Base-by-base conservation (phyloP, 2,113 vertebrate genomes). In the Peromyscus polionotus region DNA sequence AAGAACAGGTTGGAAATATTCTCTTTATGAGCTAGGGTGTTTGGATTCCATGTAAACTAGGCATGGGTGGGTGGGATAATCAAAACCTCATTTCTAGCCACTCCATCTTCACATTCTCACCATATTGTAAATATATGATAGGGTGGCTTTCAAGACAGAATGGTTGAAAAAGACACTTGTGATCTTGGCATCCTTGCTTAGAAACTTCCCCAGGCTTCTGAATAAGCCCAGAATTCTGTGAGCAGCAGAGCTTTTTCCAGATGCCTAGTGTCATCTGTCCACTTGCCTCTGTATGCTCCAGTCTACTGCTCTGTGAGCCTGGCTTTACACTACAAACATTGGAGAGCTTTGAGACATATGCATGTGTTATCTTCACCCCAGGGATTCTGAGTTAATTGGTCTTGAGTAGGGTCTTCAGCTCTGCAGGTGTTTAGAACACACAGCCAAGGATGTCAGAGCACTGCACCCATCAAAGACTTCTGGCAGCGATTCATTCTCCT, bases 81-180 rank as follows among this genome's bases (percentile, higher is more conserved):
- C 87, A 61, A 65, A 92, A 59, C 28, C 42, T 59, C 19, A 12
- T 88, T 96, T 88, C 68, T 93, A 5, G 85, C 57, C 86, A 67
- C 24, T 95, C 57, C 57, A 19, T 95, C 84, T 97, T 39, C 81
- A 20, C 81, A 28, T 65, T 7, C 76, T 88, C 48, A 45, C 10
- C 31, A 67, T 67, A 67, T 67, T 11, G 36, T 57, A 39, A 77
- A 17, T 86, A 42, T 59, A 81, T 39, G 45, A 68, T 65, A 88
- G 39, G 14, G 70, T 59, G 75, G 20, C 19, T 84, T 96, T 95
- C 84, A 90, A 72, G 68, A 85, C 95, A 91, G 67, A 87, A 31
- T 86, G 77, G 91, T 88, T 93, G n/a, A 63, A 39, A 84, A 90
- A 57, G 92, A 96, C 33, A 75, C 57, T 79, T 88, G 70, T 80